phyloP scores from a whole-genome alignment of 2,797 vertebrate species.

The Pipistrellus pygmaeus region DNA sequence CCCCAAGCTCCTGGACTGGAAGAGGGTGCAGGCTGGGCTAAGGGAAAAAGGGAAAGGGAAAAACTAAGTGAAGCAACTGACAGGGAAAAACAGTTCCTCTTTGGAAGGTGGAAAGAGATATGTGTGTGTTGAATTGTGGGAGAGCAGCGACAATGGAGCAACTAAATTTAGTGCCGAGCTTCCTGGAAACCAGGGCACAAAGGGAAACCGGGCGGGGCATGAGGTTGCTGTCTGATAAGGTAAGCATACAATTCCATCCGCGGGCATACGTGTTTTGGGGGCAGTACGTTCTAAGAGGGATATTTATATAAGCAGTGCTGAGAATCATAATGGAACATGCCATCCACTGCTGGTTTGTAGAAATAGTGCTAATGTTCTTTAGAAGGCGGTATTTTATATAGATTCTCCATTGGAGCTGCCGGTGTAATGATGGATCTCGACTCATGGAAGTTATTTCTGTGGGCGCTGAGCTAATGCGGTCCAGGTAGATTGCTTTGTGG shows the following conservation, averaged over 20 bases:
- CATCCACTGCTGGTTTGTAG: constrained; percentile 4
- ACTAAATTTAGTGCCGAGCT: constrained; percentile 78
- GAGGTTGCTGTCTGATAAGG: constrained; percentile 36
- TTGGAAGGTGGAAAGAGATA: constrained; percentile 49
- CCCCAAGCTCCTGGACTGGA: too few species aligned
- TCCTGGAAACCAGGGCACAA: constrained; percentile 78
- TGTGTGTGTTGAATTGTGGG: constrained; percentile 67
- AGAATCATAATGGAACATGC: constrained; percentile 44
- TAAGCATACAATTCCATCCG: constrained; percentile 29
- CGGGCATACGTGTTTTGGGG: constrained; percentile 8
- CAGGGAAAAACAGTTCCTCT: background rate
- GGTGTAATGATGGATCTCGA: constrained; percentile 37
- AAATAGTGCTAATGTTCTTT: constrained; percentile 54
- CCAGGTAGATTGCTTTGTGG: constrained; percentile 70
- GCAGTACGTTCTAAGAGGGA: background rate
- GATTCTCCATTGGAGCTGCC: background rate
- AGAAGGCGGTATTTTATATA: constrained; percentile 56
- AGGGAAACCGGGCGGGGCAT: constrained; percentile 61
- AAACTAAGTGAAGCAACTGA: constrained; percentile 36
- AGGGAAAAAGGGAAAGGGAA: background rate
- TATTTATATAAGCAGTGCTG: constrained; percentile 22
- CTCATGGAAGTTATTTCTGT: constrained; percentile 52
- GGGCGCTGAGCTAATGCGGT: constrained; percentile 46
- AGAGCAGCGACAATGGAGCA: constrained; percentile 41
- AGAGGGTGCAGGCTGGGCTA: too few species aligned